Evolutionary conservation across 2,113 vertebrate species (phyloP).

Genomic region (Clinocottus analis): DNA sequence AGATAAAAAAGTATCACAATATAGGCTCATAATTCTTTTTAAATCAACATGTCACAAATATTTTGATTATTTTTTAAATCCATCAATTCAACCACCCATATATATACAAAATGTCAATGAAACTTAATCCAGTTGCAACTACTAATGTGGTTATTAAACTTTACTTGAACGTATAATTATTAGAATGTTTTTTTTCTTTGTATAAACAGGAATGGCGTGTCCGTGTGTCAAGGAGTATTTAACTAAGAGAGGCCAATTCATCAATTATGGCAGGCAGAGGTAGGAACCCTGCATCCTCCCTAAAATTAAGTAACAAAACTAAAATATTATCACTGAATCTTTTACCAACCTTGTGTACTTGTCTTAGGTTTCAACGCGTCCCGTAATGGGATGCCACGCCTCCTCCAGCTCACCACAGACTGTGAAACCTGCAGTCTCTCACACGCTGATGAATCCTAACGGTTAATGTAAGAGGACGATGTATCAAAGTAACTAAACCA

Average conservation of each 20-base stretch:
- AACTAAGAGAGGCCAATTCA: conserved; percentile 9
- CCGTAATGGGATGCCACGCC: neutral
- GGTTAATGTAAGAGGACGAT: neutral
- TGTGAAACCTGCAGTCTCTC: neutral
- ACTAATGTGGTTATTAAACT: too few species aligned
- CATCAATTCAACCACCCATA: too few species aligned
- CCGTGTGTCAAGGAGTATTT: conserved; percentile 8
- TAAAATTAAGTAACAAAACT: neutral
- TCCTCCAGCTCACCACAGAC: neutral
- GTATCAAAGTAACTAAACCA: conserved; percentile 6
- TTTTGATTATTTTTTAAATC: neutral
- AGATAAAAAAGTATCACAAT: neutral
- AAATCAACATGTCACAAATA: neutral
- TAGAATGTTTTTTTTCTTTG: neutral
- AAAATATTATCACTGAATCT: neutral
- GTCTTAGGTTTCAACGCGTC: conserved; percentile 14
- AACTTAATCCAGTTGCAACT: neutral
- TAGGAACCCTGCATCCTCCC: neutral
- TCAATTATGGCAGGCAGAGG: conserved; percentile 33
- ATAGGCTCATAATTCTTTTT: neutral
- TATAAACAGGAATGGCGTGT: conserved; percentile 14
- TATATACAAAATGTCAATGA: neutral
- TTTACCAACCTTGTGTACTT: neutral
- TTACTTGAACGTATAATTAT: neutral
- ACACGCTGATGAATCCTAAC: neutral